Evolutionary conservation across 2,797 vertebrate species (phyloP).

Genomic region (Merluccius polli): DNA sequence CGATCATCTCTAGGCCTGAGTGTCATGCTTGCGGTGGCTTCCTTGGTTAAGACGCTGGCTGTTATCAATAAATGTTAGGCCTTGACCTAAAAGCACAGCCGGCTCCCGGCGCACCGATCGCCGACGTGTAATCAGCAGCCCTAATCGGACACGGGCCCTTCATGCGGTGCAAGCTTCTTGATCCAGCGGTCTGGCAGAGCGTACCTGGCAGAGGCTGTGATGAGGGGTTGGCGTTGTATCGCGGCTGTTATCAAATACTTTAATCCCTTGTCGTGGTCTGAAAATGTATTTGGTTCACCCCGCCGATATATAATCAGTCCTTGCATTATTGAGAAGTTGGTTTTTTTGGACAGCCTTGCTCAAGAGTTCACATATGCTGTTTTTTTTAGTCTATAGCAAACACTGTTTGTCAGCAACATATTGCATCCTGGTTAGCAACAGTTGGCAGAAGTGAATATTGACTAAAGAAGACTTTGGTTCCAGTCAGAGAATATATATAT

Average conservation of each 20-base stretch:
- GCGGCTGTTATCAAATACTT: background rate
- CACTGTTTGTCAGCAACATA: background rate
- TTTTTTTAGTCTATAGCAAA: background rate
- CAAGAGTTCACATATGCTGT: background rate
- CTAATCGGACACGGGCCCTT: background rate
- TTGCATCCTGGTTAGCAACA: background rate
- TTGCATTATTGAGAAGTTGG: background rate
- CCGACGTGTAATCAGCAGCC: background rate
- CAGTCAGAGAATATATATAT: background rate
- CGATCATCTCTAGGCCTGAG: background rate
- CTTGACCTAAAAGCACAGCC: too few relatives aligned
- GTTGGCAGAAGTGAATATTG: background rate
- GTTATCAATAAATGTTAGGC: too few relatives aligned
- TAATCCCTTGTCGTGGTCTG: background rate
- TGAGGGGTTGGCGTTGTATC: background rate
- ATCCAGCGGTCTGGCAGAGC: background rate
- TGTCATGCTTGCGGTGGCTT: background rate
- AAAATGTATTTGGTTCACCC: background rate
- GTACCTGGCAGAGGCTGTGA: background rate
- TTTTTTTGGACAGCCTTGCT: background rate
- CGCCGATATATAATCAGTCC: background rate
- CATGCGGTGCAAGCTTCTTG: background rate
- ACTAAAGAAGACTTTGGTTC: background rate
- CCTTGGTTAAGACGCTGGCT: background rate
- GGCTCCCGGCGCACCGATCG: background rate